These are phyloP conservation scores for Parthenolecanium corni DNA, from an alignment of 2,888 invertebrate species.

Conservation along the genomic window DNA sequence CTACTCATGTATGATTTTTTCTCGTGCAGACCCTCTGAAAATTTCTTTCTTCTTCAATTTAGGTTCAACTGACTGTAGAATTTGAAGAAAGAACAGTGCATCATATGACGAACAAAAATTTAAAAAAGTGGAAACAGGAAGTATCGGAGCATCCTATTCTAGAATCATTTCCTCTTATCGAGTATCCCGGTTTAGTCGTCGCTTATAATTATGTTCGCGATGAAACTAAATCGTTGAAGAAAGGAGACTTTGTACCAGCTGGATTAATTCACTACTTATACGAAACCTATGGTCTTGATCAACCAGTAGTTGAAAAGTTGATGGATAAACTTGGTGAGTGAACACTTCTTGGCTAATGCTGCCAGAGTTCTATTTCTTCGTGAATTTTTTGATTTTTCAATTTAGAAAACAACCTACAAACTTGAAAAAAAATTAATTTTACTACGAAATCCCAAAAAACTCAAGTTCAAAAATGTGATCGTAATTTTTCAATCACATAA, in stretches of 20 bases:
- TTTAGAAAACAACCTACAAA: no score
- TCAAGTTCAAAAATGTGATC: no score
- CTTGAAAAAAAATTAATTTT: no score
- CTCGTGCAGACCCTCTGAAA: no score
- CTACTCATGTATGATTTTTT: no score
- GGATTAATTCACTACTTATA: constrained; percentile 60
- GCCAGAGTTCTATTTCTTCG: no score
- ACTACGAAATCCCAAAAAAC: no score
- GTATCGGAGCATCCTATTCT: constrained; percentile 49
- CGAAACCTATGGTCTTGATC: constrained; percentile 66
- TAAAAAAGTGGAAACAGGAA: constrained; percentile 52
- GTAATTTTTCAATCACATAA: no score
- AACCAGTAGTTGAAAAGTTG: constrained; percentile 12
- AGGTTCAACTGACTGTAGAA: constrained; percentile 52
- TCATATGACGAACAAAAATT: constrained; percentile 45
- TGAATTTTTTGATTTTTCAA: no score
- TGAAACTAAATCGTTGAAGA: constrained; percentile 30
- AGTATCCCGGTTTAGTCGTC: constrained; percentile 53
- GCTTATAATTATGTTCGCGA: constrained; percentile 56
- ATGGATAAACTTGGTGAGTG: background rate
- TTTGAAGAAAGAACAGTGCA: constrained; percentile 58
- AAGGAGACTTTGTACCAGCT: constrained; percentile 44
- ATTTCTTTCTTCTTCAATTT: constrained; percentile 16
- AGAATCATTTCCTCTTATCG: constrained; percentile 48
- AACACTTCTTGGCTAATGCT: no score